Evolutionary conservation across 1,140 invertebrate species (phyloP).

Genomic region (Scylla paramamosain): DNA sequence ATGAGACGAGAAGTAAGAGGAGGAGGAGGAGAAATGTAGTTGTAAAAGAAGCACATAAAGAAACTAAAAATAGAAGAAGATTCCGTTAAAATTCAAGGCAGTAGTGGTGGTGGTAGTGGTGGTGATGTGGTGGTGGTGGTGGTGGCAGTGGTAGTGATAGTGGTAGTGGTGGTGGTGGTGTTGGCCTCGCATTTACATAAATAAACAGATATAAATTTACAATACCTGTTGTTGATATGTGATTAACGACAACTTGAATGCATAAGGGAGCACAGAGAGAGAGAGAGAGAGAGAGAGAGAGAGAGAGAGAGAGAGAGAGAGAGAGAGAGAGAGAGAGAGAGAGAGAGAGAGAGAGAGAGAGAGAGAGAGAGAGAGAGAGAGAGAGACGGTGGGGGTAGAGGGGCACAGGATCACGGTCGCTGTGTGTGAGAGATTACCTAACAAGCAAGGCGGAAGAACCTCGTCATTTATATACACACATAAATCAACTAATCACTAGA

Average conservation of each 20-base stretch:
- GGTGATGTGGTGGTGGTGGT: background rate
- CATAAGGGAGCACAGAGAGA: background rate
- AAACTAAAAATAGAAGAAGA: no score
- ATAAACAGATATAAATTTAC: background rate
- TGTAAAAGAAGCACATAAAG: no score
- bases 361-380: background rate
- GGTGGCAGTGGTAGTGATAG: background rate
- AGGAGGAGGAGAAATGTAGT: no score
- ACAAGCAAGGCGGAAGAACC: background rate
- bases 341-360: background rate
- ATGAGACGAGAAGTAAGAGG: no score
- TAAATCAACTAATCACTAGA: background rate
- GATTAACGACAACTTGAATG: background rate
- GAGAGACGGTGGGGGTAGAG: background rate
- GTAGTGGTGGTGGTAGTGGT: no score
- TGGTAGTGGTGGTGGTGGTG: background rate
- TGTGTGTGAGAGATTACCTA: background rate
- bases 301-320: conserved; percentile 20
- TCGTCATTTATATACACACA: background rate
- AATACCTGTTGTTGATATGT: background rate
- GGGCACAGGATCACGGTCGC: background rate
- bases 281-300: conserved; percentile 20
- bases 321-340: conserved; percentile 7
- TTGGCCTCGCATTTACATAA: background rate
- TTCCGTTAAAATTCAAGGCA: no score